A percentile compares a stretch with the other conserved stretches of the same genome.
Evolutionary conservation across 2,113 vertebrate genomes (phyloP).

Genomic region (Poeciliopsis prolifica): DNA sequence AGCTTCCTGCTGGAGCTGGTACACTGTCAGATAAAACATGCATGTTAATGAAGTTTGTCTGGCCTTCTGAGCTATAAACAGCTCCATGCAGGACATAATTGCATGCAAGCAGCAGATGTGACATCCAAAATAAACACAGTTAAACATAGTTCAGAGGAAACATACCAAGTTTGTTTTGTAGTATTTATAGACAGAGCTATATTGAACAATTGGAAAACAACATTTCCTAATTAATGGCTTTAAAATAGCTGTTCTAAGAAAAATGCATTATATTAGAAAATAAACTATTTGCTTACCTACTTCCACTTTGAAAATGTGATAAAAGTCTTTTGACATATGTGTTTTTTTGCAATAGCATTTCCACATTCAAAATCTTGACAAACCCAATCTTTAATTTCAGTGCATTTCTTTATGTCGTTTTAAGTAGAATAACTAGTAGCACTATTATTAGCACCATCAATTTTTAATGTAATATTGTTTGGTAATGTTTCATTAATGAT

Average conservation of each 20-base stretch:
- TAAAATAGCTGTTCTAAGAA: too few species aligned
- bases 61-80: neutral
- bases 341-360: neutral
- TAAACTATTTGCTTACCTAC: neutral
- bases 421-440: too few species aligned
- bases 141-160: constrained; percentile 10
- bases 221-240: neutral
- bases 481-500: too few species aligned
- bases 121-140: constrained; percentile 8
- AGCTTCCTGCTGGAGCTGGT: constrained; percentile 97
- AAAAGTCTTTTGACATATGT: neutral
- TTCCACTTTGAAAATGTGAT: neutral
- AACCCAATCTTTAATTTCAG: too few species aligned
- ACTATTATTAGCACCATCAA: neutral
- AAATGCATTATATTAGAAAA: too few species aligned
- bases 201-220: neutral
- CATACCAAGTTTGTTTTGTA: constrained; percentile 8
- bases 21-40: constrained; percentile 84
- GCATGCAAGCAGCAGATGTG: constrained; percentile 14
- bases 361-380: too few species aligned
- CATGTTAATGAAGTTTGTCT: constrained; percentile 29
- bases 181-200: constrained; percentile 3
- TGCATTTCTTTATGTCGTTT: too few species aligned
- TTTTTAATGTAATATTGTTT: neutral
- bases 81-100: constrained; percentile 16